A percentile compares a stretch with the other conserved stretches of the same genome.
Evolutionary conservation across 1,140 invertebrate genomes (phyloP).

Genomic region (Hylaeus anthracinus): DNA sequence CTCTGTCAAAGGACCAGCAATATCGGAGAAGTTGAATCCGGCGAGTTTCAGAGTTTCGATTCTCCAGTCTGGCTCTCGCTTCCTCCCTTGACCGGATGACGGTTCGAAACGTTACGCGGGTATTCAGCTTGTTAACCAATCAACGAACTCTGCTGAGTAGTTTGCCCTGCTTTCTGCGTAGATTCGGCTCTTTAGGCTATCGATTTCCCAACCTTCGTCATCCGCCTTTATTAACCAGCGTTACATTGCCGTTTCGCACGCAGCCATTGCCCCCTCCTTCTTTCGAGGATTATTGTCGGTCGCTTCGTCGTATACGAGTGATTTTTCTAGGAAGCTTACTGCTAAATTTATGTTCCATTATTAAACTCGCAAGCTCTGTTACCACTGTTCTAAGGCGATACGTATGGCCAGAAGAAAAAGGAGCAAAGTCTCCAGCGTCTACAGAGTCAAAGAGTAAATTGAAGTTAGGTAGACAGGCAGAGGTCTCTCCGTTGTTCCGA

Average conservation of each 20-base stretch:
- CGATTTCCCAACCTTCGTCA: conserved; percentile 33
- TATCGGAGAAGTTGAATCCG: conserved; percentile 41
- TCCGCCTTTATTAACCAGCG: neutral
- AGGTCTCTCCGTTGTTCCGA: neutral
- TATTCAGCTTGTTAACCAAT: conserved; percentile 66
- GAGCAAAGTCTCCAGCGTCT: too few species aligned
- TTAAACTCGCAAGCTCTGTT: too few species aligned
- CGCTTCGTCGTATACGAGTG: too few species aligned
- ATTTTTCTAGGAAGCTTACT: too few species aligned
- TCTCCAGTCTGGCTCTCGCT: neutral
- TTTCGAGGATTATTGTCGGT: neutral
- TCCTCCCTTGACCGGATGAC: conserved; percentile 15
- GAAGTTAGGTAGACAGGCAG: neutral
- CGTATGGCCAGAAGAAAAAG: neutral
- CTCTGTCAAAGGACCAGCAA: conserved; percentile 49
- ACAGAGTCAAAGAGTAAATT: neutral
- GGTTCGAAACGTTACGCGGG: conserved; percentile 38
- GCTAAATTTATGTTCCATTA: too few species aligned
- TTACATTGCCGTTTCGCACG: conserved; percentile 26
- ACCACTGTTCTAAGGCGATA: too few species aligned
- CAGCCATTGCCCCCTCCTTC: neutral
- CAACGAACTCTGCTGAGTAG: conserved; percentile 50
- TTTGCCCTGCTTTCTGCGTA: conserved; percentile 48
- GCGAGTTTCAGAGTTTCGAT: conserved; percentile 26
- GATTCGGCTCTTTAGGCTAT: conserved; percentile 48